phyloP scores from a whole-genome alignment of 2,113 vertebrate species.

The Gavia stellata region DNA sequence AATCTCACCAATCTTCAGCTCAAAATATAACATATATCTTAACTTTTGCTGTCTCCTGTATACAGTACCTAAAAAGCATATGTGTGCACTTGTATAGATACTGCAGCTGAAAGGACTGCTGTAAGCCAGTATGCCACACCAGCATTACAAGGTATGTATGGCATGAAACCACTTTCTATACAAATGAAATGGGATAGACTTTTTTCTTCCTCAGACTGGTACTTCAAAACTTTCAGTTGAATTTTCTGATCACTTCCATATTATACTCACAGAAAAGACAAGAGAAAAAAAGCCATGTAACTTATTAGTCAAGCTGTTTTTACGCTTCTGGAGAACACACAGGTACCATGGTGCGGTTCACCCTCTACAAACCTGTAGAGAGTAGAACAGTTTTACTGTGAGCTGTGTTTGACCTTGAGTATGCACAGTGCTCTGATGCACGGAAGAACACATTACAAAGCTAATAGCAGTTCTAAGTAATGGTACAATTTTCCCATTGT shows the following conservation, averaged over 20 bases:
- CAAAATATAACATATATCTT: background rate
- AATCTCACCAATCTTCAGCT: background rate
- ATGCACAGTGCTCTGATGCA: background rate
- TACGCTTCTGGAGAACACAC: background rate
- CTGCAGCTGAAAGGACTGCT: background rate
- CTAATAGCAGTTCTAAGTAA: background rate
- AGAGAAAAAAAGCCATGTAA: background rate
- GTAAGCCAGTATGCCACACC: background rate
- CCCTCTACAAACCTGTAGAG: rapidly evolving
- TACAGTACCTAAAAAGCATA: background rate
- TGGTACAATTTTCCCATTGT: background rate
- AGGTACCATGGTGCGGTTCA: background rate
- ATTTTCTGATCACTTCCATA: background rate
- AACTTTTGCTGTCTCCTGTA: background rate
- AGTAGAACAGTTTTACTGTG: background rate
- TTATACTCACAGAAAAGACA: background rate
- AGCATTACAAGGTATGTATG: background rate
- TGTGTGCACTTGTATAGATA: background rate
- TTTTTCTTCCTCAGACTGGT: background rate
- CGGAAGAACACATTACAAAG: background rate
- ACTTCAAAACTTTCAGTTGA: background rate
- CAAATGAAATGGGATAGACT: background rate
- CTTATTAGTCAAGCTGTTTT: background rate
- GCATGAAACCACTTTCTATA: background rate
- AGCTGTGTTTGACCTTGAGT: background rate